Conservation (phyloP, 2,113 vertebrate species). For the Suncus etruscus region DNA sequence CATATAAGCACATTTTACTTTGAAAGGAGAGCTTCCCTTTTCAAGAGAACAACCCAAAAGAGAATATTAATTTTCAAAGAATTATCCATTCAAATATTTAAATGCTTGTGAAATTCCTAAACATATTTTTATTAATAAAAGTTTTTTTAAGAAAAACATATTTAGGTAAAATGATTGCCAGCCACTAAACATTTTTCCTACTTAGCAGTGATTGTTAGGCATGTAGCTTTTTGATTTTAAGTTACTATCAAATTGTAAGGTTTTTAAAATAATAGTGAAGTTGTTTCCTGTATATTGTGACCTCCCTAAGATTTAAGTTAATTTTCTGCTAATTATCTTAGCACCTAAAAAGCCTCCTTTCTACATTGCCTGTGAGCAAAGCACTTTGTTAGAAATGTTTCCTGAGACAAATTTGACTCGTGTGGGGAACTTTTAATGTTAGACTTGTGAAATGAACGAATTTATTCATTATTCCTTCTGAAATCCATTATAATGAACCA, state of each 20-base stretch:
- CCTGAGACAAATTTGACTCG: conserved; percentile 69
- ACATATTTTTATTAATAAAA: background rate
- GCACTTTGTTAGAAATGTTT: conserved; percentile 34
- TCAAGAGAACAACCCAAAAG: conserved; percentile 40
- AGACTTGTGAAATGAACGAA: conserved; percentile 37
- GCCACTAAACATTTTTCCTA: conserved; percentile 59
- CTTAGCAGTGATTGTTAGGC: conserved; percentile 36
- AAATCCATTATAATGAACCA: conserved; percentile 76
- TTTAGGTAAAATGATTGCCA: conserved; percentile 12
- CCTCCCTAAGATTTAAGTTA: conserved; percentile 41
- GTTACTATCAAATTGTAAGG: conserved; percentile 50
- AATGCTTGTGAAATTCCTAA: conserved; percentile 30
- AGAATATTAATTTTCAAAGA: background rate
- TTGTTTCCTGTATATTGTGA: conserved; percentile 60
- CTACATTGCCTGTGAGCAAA: conserved; percentile 28
- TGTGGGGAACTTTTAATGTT: conserved; percentile 60
- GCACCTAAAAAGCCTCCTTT: conserved; percentile 61
- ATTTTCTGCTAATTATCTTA: conserved; percentile 63
- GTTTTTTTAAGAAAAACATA: conserved; percentile 32
- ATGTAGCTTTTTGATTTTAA: conserved; percentile 63
- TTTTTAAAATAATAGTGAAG: conserved; percentile 33
- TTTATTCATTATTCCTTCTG: conserved; percentile 78
- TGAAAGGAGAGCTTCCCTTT: background rate
- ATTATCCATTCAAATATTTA: conserved; percentile 3
- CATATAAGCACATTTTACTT: background rate